Evolutionary conservation across 2,888 invertebrate species (phyloP).

Genomic region (Sarcophaga carnaria): DNA sequence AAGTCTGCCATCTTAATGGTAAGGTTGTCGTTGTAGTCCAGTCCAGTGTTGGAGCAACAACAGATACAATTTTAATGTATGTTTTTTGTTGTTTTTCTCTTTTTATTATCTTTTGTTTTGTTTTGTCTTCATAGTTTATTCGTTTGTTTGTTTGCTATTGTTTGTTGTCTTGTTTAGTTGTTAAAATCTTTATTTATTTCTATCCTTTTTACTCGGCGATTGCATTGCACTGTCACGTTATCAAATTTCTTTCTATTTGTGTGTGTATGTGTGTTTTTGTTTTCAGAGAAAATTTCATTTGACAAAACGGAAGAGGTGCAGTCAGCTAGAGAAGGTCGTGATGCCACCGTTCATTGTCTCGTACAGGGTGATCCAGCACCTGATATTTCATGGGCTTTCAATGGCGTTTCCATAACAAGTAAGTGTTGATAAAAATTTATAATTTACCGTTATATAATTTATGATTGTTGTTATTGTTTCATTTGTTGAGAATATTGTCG

Average conservation of each 20-base stretch:
- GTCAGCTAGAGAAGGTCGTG: conserved; percentile 82
- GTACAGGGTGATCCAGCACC: conserved; percentile 82
- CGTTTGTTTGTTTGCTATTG: background rate
- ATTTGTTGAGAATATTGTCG: conserved; percentile 1
- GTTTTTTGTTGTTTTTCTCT: conserved; percentile 25
- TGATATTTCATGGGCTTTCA: conserved; percentile 82
- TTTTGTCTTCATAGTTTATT: background rate
- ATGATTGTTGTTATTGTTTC: conserved; percentile 1
- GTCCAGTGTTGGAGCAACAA: background rate
- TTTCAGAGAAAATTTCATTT: conserved; percentile 84
- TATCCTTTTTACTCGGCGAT: conserved; percentile 1
- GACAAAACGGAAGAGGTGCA: conserved; percentile 83
- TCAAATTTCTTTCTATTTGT: conserved; percentile 44
- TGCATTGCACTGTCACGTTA: conserved; percentile 27
- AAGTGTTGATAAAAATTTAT: conserved; percentile 68
- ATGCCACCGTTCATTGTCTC: conserved; percentile 81
- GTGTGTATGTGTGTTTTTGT: conserved; percentile 47
- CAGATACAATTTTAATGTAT: conserved; percentile 4
- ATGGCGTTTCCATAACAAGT: conserved; percentile 81
- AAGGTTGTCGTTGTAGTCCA: background rate
- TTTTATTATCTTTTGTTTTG: background rate
- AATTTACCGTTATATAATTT: background rate
- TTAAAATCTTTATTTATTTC: conserved; percentile 34
- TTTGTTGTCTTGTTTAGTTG: conserved; percentile 7
- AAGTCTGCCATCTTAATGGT: conserved; percentile 42